A percentile compares a stretch with the other conserved stretches of the same genome.
Evolutionary conservation across 2,888 invertebrate species (phyloP).

Genomic region (Brenthis ino): DNA sequence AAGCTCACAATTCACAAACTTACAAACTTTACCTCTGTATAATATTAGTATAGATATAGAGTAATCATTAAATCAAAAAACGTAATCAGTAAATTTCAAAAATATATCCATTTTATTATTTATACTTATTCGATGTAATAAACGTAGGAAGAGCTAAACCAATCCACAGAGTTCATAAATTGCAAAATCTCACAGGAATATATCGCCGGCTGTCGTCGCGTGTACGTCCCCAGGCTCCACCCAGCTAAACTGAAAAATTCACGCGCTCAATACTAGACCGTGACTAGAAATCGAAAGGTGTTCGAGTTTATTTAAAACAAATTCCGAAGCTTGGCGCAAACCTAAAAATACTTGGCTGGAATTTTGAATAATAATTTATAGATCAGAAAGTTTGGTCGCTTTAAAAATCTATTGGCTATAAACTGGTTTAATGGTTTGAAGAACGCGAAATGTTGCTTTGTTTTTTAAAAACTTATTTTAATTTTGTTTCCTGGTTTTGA

Average conservation of each 20-base stretch:
- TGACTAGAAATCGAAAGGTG: slow-evolving; percentile 35
- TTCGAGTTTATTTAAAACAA: slow-evolving; percentile 41
- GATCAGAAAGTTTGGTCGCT: slow-evolving; percentile 10
- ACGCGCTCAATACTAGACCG: slow-evolving; percentile 24
- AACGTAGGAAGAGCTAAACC: not conserved
- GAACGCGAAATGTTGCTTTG: not conserved
- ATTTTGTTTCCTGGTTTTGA: not conserved
- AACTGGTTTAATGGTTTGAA: slow-evolving; percentile 17
- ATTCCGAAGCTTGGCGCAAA: slow-evolving; percentile 36
- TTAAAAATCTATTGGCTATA: slow-evolving; percentile 20
- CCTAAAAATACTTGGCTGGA: slow-evolving; percentile 18
- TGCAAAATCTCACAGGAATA: not conserved
- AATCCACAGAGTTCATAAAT: not conserved
- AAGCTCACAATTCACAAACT: no score
- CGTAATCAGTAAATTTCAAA: no score
- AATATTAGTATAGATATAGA: no score
- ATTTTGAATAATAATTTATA: slow-evolving; percentile 25
- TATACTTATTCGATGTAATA: no score
- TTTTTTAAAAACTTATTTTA: slow-evolving; percentile 2
- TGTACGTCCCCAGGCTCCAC: not conserved
- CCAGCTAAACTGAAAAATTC: slow-evolving; percentile 29
- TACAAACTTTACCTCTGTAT: no score
- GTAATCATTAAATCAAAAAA: no score
- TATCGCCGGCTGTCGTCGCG: slow-evolving; percentile 1
- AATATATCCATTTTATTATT: no score